Evolutionary conservation across 2,888 invertebrate genomes (phyloP).

Genomic region (Pardosa pseudoannulata): DNA sequence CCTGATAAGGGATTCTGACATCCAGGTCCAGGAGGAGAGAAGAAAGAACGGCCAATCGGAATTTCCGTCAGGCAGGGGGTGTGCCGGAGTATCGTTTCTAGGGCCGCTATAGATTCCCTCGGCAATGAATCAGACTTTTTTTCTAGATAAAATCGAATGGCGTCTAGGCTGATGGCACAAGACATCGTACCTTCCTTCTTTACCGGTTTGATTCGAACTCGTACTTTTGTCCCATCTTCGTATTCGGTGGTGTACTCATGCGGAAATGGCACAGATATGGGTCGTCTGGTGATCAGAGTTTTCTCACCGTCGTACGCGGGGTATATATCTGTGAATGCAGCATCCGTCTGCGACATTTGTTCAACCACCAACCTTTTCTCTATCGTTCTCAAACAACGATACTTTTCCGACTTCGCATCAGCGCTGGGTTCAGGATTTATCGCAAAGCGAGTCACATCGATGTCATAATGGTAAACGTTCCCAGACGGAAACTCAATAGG

Average conservation of each 20-base stretch:
- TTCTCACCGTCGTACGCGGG: constrained; percentile 81
- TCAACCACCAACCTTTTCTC: constrained; percentile 80
- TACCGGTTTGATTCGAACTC: constrained; percentile 39
- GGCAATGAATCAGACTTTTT: neutral
- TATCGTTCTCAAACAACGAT: constrained; percentile 73
- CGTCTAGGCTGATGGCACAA: constrained; percentile 29
- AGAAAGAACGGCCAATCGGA: constrained; percentile 58
- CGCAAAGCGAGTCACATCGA: constrained; percentile 76
- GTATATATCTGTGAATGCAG: constrained; percentile 78
- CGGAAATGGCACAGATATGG: constrained; percentile 75
- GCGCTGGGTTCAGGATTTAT: too few species aligned
- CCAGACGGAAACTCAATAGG: constrained; percentile 80
- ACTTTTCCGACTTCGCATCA: constrained; percentile 5
- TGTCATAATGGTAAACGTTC: constrained; percentile 80
- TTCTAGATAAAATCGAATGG: constrained; percentile 5
- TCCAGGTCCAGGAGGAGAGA: neutral
- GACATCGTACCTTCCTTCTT: constrained; percentile 7
- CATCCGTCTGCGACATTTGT: constrained; percentile 78
- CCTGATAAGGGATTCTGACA: neutral
- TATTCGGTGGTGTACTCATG: neutral
- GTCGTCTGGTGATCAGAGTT: constrained; percentile 80
- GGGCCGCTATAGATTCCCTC: constrained; percentile 39
- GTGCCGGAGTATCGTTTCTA: constrained; percentile 45
- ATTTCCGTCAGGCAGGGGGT: constrained; percentile 31
- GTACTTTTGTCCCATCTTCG: too few species aligned